phyloP scores from a whole-genome alignment of 2,888 invertebrate genomes.

The Ectobius pallidus region DNA sequence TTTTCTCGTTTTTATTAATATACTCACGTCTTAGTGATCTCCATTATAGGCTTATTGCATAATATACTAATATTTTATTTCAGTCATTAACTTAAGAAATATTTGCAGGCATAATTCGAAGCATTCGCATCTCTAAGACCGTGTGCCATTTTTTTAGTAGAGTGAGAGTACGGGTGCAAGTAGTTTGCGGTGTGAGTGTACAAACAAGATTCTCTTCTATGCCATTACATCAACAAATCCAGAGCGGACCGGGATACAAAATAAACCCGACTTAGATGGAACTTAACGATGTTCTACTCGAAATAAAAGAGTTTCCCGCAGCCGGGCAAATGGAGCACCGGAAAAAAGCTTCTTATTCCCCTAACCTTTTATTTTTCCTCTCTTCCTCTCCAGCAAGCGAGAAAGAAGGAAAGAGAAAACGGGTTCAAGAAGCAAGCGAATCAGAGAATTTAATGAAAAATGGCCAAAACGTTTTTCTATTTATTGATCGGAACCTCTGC shows the following conservation, averaged over 20 bases:
- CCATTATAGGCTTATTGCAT: no score
- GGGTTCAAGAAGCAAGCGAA: background rate
- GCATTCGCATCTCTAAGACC: no score
- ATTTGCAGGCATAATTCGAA: no score
- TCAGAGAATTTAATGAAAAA: conserved; percentile 12
- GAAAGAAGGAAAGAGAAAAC: background rate
- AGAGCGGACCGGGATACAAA: conserved; percentile 41
- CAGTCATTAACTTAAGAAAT: no score
- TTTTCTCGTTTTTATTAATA: no score
- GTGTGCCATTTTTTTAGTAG: background rate
- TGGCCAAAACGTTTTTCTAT: conserved; percentile 21
- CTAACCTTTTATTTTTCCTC: conserved; percentile 13
- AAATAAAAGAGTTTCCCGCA: conserved; percentile 44
- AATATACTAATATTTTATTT: no score
- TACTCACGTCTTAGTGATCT: no score
- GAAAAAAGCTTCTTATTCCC: conserved; percentile 43
- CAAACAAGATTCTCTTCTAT: conserved; percentile 30
- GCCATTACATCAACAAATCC: conserved; percentile 44
- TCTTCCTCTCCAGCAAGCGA: background rate
- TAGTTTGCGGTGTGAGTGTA: conserved; percentile 22
- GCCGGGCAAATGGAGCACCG: conserved; percentile 43
- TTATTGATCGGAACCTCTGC: conserved; percentile 2
- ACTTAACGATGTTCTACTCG: conserved; percentile 43
- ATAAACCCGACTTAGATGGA: conserved; percentile 45
- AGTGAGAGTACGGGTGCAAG: background rate